Evolutionary conservation across 1,140 invertebrate species (phyloP).

Genomic region (Hylaeus volcanicus): DNA sequence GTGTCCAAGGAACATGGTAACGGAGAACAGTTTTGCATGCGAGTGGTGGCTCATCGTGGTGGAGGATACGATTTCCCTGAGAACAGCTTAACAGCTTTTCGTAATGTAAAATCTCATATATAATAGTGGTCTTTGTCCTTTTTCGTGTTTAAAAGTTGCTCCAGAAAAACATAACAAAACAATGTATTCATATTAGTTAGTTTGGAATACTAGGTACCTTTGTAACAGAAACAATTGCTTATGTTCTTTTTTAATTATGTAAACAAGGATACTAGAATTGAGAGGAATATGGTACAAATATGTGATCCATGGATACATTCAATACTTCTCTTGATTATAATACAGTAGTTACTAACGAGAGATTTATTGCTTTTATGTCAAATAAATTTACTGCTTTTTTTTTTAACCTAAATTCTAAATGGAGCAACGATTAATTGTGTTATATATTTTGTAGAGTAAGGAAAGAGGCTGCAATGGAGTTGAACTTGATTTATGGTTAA

Average conservation of each 20-base stretch:
- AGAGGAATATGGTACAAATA: too few species aligned
- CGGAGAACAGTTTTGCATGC: conserved; percentile 76
- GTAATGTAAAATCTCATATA: conserved; percentile 82
- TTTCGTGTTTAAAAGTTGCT: conserved; percentile 16
- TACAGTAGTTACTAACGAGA: conserved; percentile 45
- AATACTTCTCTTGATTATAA: not conserved
- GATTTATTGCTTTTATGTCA: not conserved
- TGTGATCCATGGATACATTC: too few species aligned
- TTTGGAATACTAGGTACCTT: conserved; percentile 17
- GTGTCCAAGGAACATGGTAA: conserved; percentile 58
- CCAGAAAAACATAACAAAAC: conserved; percentile 16
- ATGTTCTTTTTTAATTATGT: conserved; percentile 9
- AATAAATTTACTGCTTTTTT: not conserved
- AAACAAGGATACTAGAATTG: conserved; percentile 15
- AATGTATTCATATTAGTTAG: conserved; percentile 8
- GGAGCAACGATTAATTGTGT: not conserved
- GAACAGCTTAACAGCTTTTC: conserved; percentile 86
- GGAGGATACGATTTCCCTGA: conserved; percentile 87
- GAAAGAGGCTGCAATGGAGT: conserved; percentile 85
- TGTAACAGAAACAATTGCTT: conserved; percentile 20
- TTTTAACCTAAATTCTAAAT: not conserved
- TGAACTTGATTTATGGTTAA: conserved; percentile 89
- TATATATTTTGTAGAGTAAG: conserved; percentile 81
- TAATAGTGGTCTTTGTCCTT: conserved; percentile 37
- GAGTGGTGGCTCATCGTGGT: conserved; percentile 85